Percentiles rank a stretch among this genome's conserved stretches.
phyloP scores from a whole-genome alignment of 2,113 vertebrate species.

The Tapirus terrestris region DNA sequence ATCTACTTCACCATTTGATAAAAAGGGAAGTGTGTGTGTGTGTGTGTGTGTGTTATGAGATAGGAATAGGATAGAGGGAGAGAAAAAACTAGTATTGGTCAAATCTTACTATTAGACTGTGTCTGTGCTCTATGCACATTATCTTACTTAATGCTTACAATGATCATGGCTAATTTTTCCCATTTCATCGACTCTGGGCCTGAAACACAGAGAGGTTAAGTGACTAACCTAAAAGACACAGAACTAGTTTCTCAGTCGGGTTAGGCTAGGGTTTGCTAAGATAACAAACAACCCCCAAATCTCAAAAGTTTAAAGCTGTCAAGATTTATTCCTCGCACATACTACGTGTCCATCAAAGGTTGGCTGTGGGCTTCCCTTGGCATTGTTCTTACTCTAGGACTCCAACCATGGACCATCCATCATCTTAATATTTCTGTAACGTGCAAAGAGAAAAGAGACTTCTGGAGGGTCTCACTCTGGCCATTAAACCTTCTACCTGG shows the following conservation, averaged over 20 bases:
- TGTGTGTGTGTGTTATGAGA: background rate
- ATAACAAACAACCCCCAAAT: background rate
- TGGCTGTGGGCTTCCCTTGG: background rate
- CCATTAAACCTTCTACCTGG: background rate
- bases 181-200: background rate
- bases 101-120: background rate
- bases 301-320: background rate
- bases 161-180: conserved; percentile 1
- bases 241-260: background rate
- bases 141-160: background rate
- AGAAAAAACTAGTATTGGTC: background rate
- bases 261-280: background rate
- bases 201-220: background rate
- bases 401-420: background rate
- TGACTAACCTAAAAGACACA: background rate
- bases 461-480: background rate
- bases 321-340: background rate
- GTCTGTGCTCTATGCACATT: background rate
- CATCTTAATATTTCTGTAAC: background rate
- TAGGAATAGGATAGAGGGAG: background rate
- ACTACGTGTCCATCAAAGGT: background rate
- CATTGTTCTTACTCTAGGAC: background rate
- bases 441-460: background rate
- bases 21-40: background rate
- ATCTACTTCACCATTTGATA: background rate